Evolutionary conservation across 2,888 invertebrate species (phyloP), one percentile per base, ranked within the genome.

Genomic region (Theodoxus fluviatilis): DNA sequence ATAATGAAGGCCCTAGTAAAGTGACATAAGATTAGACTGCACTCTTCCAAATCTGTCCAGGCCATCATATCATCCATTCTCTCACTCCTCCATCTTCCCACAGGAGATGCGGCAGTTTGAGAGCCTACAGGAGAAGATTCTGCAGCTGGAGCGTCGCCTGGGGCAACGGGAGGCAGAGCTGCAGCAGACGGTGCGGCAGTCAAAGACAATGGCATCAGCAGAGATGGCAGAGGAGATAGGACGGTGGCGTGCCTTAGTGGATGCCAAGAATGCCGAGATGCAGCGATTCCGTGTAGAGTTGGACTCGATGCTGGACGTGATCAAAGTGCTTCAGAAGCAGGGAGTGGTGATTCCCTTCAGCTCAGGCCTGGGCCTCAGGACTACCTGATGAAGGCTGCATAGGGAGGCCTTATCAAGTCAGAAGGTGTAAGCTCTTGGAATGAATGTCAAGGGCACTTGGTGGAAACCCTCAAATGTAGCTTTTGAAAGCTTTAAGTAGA

Each of bases 21-120:
- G n/a, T n/a, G n/a, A n/a, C n/a, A n/a, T n/a, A n/a, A n/a, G n/a
- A n/a, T n/a, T n/a, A n/a, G n/a, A n/a, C n/a, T n/a, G n/a, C n/a
- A 0, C n/a, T 35, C 2, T 25, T 25, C 1, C 18, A 25, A 28
- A 59, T 18, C 12, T 18, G 12, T 22, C 12, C 9, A 57, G 57
- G n/a, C n/a, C 12, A 12, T 15, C 18, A n/a, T 15, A 57, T 43
- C 47, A 9, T 15, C 18, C 18, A 43, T 43, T 9, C 18, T 43
- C 47, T 15, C 47, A 43, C 47, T 43, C 18, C 47, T 43, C 18
- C 47, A 15, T 9, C n/a, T 22, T 38, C 65, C 73, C 72, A 9
- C 74, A 86, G 86, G 85, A 84, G 71, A 85, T 85, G 86, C 81
- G 82, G 18, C 86, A 87, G 74, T 85, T 83, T 75, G 83, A 84